A percentile compares a stretch with the other conserved stretches of the same genome.
These are phyloP conservation scores for Diabrotica undecimpunctata DNA, from an alignment of 1,140 invertebrate species.

Conservation along the genomic window DNA sequence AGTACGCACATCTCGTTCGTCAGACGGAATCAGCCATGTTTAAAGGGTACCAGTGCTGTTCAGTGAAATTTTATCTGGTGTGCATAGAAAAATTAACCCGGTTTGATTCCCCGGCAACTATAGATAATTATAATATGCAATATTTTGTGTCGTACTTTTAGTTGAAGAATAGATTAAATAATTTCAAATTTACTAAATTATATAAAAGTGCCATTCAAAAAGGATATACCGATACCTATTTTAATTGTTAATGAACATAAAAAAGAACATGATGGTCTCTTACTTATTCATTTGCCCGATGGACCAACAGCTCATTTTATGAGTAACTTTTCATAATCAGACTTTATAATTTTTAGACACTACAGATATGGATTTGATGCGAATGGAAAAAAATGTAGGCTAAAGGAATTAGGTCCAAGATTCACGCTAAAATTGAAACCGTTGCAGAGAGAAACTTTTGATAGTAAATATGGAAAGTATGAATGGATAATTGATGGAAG, in stretches of 20 bases:
- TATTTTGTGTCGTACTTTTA: no score
- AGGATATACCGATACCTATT: slow-evolving; percentile 85
- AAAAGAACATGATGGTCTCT: slow-evolving; percentile 85
- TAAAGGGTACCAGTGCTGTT: no score
- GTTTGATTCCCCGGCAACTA: no score
- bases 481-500: slow-evolving; percentile 93
- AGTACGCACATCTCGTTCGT: no score
- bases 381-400: slow-evolving; percentile 71
- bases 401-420: slow-evolving; percentile 92
- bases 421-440: slow-evolving; percentile 92
- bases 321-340: slow-evolving; percentile 98
- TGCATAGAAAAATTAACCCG: no score
- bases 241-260: slow-evolving; percentile 92
- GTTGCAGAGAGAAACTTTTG: slow-evolving; percentile 94
- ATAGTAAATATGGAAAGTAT: slow-evolving; percentile 93
- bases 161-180: no score
- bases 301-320: slow-evolving; percentile 93
- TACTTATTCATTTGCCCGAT: slow-evolving; percentile 90
- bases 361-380: slow-evolving; percentile 94
- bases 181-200: no score
- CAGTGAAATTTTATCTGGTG: no score
- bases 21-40: no score
- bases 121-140: no score
- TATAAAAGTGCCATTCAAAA: slow-evolving; percentile 72
- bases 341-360: slow-evolving; percentile 98